These are phyloP conservation scores for Gymnobelideus leadbeateri DNA, from an alignment of 2,113 vertebrate species.

Conservation along the genomic window DNA sequence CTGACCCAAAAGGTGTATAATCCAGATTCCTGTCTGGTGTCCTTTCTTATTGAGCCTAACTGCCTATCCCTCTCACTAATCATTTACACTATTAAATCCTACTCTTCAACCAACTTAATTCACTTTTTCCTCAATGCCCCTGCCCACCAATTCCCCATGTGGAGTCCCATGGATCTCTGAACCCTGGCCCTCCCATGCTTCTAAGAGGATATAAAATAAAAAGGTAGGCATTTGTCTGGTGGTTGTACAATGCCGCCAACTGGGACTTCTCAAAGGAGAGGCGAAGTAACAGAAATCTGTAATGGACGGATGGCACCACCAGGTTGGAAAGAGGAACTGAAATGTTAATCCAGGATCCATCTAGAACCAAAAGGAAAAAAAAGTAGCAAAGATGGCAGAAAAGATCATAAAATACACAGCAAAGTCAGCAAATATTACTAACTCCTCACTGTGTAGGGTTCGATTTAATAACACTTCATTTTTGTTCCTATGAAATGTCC, in stretches of 20 bases:
- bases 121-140: neutral
- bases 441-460: neutral
- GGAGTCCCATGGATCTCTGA: neutral
- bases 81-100: neutral
- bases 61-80: neutral
- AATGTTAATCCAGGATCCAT: slow-evolving; percentile 66
- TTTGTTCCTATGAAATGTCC: neutral
- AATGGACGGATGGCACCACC: slow-evolving; percentile 50
- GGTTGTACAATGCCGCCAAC: neutral
- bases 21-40: neutral
- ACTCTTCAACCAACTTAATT: neutral
- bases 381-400: neutral
- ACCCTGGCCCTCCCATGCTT: slow-evolving; percentile 20
- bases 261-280: slow-evolving; percentile 45
- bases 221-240: slow-evolving; percentile 19
- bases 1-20: neutral
- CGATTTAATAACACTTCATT: neutral
- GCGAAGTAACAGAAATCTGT: slow-evolving; percentile 43
- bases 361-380: slow-evolving; percentile 46
- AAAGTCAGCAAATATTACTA: neutral
- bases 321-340: slow-evolving; percentile 38
- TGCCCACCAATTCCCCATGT: neutral
- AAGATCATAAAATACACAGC: neutral
- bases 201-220: slow-evolving; percentile 8
- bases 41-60: neutral